Conservation (phyloP, 2,797 vertebrate genomes). For the Parauchenoglanis ngamensis region DNA sequence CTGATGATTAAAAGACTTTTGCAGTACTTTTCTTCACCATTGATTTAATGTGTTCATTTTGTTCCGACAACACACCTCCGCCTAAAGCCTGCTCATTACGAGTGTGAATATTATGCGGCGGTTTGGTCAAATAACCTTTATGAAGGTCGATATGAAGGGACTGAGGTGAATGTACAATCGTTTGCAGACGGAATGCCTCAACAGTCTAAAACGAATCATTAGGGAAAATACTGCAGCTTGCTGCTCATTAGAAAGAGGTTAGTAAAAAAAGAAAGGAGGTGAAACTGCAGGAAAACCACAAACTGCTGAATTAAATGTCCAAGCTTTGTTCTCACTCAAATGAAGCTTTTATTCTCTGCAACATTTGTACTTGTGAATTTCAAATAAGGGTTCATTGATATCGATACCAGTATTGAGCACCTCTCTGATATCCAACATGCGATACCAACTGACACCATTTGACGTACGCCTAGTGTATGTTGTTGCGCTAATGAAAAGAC, state of each 20-base stretch:
- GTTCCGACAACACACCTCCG: background rate
- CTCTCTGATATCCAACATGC: background rate
- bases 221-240: background rate
- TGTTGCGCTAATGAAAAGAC: background rate
- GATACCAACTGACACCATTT: background rate
- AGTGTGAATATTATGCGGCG: background rate
- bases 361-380: no score
- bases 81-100: conserved; percentile 12
- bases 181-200: background rate
- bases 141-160: conserved; percentile 13
- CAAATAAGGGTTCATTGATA: background rate
- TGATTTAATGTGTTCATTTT: conserved; percentile 8
- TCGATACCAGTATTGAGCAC: background rate
- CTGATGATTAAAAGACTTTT: conserved; percentile 31
- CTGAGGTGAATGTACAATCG: background rate
- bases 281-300: background rate
- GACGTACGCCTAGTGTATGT: background rate
- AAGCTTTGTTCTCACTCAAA: background rate
- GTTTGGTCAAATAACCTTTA: background rate
- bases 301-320: background rate
- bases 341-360: background rate
- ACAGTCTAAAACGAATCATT: conserved; percentile 2
- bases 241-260: conserved; percentile 23
- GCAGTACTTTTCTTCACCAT: background rate
- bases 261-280: background rate